Conservation (phyloP, 2,113 vertebrate genomes). For the Peromyscus californicus region DNA sequence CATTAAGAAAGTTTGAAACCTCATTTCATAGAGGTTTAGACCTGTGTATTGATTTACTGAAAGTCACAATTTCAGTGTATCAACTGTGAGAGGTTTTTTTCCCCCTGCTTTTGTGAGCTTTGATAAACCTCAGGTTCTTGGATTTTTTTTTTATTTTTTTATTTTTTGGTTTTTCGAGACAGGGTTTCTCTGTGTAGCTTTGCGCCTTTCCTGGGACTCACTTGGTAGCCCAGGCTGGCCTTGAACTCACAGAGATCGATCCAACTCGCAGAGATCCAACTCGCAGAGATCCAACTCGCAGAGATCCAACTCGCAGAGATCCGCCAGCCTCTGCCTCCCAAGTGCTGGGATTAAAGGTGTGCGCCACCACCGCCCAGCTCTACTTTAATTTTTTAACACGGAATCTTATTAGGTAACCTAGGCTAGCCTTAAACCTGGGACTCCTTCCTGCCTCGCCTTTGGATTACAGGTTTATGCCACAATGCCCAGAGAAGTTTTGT, state of each 20-base stretch:
- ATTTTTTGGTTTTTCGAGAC: too few relatives aligned
- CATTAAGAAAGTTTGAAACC: background rate
- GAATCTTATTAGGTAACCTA: background rate
- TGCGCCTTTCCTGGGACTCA: too few relatives aligned
- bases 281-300: too few relatives aligned
- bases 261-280: too few relatives aligned
- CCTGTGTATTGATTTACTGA: slow-evolving; percentile 1
- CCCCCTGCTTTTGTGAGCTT: slow-evolving; percentile 26
- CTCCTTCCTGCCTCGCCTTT: background rate
- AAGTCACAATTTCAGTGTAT: slow-evolving; percentile 46
- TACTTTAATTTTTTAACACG: background rate
- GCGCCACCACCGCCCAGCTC: too few relatives aligned
- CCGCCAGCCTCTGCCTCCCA: too few relatives aligned
- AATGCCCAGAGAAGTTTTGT: background rate
- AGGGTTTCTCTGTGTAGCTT: too few relatives aligned
- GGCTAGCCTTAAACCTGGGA: background rate
- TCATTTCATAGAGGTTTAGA: slow-evolving; percentile 19
- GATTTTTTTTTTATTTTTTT: too few relatives aligned
- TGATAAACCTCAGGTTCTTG: slow-evolving; percentile 22
- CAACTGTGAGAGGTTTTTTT: slow-evolving; percentile 26
- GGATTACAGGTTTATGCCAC: background rate
- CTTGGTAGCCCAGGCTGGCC: too few relatives aligned
- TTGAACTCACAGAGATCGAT: too few relatives aligned
- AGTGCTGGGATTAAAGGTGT: too few relatives aligned
- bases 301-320: too few relatives aligned